Evolutionary conservation across 2,888 invertebrate genomes (phyloP).

Genomic region (Volucella inanis): DNA sequence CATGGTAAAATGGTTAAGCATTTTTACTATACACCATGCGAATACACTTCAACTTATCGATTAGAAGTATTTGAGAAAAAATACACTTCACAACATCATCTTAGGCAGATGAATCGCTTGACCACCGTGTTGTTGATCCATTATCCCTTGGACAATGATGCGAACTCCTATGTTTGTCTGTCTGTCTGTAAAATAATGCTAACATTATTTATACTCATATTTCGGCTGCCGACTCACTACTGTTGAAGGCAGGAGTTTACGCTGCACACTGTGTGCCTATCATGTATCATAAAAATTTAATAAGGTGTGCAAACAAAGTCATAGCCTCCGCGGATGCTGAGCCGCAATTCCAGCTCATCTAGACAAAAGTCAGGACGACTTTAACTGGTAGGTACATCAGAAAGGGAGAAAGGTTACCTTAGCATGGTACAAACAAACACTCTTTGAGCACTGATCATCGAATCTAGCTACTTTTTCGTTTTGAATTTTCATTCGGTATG

Average conservation of each 20-base stretch:
- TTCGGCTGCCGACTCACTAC: conserved; percentile 62
- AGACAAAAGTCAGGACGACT: conserved; percentile 68
- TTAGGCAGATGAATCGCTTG: conserved; percentile 63
- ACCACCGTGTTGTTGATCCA: conserved; percentile 72
- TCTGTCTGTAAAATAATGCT: conserved; percentile 68
- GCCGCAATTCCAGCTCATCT: conserved; percentile 49
- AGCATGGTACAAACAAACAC: conserved; percentile 46
- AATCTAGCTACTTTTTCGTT: conserved; percentile 41
- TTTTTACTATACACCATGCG: not conserved
- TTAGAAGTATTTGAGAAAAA: conserved; percentile 54
- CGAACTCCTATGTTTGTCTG: conserved; percentile 57
- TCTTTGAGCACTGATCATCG: conserved; percentile 52
- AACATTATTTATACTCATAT: conserved; percentile 60
- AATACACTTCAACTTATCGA: conserved; percentile 42
- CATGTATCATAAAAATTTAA: conserved; percentile 74
- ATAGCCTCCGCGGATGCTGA: conserved; percentile 49
- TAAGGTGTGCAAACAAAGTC: conserved; percentile 72
- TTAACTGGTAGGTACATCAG: conserved; percentile 15
- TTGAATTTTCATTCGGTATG: conserved; percentile 68
- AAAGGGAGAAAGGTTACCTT: conserved; percentile 52
- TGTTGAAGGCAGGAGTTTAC: conserved; percentile 46
- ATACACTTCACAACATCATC: conserved; percentile 60
- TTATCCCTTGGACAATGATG: conserved; percentile 64
- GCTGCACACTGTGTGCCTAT: conserved; percentile 54
- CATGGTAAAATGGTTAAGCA: not conserved